phyloP scores from a whole-genome alignment of 2,113 vertebrate genomes.

The Gobiocypris rarus region DNA sequence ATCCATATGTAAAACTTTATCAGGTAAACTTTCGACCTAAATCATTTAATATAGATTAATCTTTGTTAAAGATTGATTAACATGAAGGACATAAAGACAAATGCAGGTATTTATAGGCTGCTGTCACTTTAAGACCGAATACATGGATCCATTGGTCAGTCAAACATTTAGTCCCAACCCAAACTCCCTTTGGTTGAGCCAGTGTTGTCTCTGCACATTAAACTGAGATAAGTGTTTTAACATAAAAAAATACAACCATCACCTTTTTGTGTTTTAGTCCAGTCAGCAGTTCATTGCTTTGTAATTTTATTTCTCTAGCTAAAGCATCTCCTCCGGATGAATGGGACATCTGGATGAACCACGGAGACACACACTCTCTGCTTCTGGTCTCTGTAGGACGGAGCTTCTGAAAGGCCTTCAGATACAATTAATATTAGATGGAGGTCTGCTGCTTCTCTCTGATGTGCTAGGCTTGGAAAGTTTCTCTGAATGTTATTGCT shows the following conservation, averaged over 20 bases:
- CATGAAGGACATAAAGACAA: too few species aligned
- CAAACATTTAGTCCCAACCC: neutral
- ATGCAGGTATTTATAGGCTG: too few species aligned
- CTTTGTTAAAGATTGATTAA: too few species aligned
- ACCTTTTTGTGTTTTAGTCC: neutral
- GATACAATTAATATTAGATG: constrained; percentile 38
- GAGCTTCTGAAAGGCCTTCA: constrained; percentile 26
- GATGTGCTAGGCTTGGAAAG: constrained; percentile 27
- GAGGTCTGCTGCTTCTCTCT: constrained; percentile 14
- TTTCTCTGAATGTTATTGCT: constrained; percentile 10
- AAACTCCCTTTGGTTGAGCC: neutral
- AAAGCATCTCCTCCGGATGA: constrained; percentile 29
- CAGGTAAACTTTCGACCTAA: too few species aligned
- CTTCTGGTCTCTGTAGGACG: constrained; percentile 11
- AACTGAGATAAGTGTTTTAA: neutral
- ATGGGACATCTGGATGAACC: constrained; percentile 39
- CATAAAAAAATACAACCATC: neutral
- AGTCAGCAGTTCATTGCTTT: constrained; percentile 49
- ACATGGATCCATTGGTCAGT: neutral
- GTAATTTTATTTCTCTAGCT: constrained; percentile 27
- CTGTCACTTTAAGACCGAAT: too few species aligned
- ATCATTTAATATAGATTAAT: too few species aligned
- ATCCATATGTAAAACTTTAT: too few species aligned
- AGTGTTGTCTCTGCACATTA: neutral
- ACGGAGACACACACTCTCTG: constrained; percentile 19